Evolutionary conservation across 2,888 invertebrate species (phyloP), one percentile per base, ranked within the genome.

Genomic region (Heliconius hortense): DNA sequence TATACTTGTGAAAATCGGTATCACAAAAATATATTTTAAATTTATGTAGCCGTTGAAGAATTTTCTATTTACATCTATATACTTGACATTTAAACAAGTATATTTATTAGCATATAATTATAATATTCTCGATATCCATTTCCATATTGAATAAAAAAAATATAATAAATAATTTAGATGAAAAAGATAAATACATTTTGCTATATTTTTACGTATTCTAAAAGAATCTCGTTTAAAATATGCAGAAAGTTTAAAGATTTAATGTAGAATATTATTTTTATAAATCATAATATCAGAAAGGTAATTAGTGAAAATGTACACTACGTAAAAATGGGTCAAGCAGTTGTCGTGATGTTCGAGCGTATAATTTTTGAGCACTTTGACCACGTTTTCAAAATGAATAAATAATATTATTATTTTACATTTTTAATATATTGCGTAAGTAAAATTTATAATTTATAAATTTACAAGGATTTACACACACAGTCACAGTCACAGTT

Each of bases 301-400:
- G 31, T 56, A 69, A 69, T 69, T 68, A 68, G 31, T 68, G 48
- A 68, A 68, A 68, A 68, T 68, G 28, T 68, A 68, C 48, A 68
- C 68, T 31, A 53, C 48, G 28, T 31, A 28, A n/a, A 68, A 53
- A 68, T 53, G 31, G 68, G 68, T 68, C 68, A 68, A 53, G 68
- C 48, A 53, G 21, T 68, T 53, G 66, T 43, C 39, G 53, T 53
- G 68, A 68, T 68, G 68, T 68, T 68, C 53, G 28, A 56, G 69
- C 56, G 69, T 69, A 69, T 56, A 69, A 56, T 69, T 31, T 69
- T 56, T 69, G 69, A 69, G 69, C 56, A 69, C 31, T 53, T 68
- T 68, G 68, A 68, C 53, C 68, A 48, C 53, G 53, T 68, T 69
- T 31, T 56, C 5, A 66, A 43, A 43, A 43, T 66, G n/a, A 31